phyloP scores from a whole-genome alignment of 2,888 invertebrate genomes.

The Prosopocoilus inquinatus region DNA sequence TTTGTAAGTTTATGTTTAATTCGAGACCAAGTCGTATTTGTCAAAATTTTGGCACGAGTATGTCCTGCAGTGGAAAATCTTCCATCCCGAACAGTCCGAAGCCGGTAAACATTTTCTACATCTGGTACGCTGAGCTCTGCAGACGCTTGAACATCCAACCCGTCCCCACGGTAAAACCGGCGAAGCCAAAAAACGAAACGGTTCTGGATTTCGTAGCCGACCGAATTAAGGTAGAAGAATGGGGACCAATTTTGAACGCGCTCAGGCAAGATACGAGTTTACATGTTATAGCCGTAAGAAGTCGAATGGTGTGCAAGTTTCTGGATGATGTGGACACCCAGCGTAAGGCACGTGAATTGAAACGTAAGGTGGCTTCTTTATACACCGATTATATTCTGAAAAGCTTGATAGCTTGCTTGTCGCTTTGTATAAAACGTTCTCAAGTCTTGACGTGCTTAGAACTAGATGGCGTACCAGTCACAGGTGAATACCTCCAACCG shows the following conservation, averaged over 20 bases:
- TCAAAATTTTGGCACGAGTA: background rate
- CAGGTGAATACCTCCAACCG: conserved; percentile 59
- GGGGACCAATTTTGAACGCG: conserved; percentile 73
- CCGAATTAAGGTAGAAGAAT: conserved; percentile 72
- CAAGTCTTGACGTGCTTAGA: conserved; percentile 61
- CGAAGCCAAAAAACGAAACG: conserved; percentile 44
- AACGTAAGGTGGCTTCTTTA: conserved; percentile 48
- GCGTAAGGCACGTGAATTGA: conserved; percentile 61
- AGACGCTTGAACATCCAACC: conserved; percentile 44
- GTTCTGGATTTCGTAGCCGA: conserved; percentile 69
- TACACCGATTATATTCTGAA: conserved; percentile 70
- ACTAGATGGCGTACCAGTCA: conserved; percentile 71
- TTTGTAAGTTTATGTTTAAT: conserved; percentile 1
- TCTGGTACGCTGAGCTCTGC: conserved; percentile 49
- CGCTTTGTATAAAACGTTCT: conserved; percentile 63
- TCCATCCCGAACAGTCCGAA: conserved; percentile 11
- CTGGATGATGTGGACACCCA: conserved; percentile 55
- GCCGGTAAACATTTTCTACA: conserved; percentile 47
- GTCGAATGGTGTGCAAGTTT: conserved; percentile 47
- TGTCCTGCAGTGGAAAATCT: background rate
- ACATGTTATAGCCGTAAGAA: conserved; percentile 65
- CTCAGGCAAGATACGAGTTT: conserved; percentile 69
- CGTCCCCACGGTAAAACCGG: conserved; percentile 42
- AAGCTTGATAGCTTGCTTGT: conserved; percentile 63
- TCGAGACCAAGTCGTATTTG: background rate